These are phyloP conservation scores for Drosophila santomea DNA, from an alignment of 1,140 invertebrate genomes.

Conservation along the genomic window DNA sequence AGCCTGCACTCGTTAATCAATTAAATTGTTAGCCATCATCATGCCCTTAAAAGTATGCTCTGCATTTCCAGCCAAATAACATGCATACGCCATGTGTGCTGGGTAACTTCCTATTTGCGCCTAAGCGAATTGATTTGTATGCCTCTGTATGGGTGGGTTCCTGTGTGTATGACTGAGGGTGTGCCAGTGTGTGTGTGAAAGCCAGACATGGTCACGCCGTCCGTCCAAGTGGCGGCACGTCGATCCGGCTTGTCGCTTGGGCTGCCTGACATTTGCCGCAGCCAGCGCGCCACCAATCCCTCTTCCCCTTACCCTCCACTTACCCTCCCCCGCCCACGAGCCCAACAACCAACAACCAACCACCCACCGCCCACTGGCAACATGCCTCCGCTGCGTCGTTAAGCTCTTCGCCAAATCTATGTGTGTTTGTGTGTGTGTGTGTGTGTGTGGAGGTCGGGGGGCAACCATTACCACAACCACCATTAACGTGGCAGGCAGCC, in stretches of 20 bases:
- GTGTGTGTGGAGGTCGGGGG: conserved; percentile 55
- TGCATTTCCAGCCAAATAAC: background rate
- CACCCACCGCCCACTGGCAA: conserved; percentile 59
- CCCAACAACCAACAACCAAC: conserved; percentile 6
- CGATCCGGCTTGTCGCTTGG: conserved; percentile 61
- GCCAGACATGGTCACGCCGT: conserved; percentile 82
- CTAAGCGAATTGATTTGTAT: conserved; percentile 82
- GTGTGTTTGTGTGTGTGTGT: conserved; percentile 14
- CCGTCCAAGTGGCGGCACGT: conserved; percentile 72
- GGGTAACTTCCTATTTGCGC: conserved; percentile 71
- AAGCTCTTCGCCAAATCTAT: conserved; percentile 44
- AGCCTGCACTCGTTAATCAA: too few relatives aligned
- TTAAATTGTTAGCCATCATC: too few relatives aligned
- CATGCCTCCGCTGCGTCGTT: conserved; percentile 45
- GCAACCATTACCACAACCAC: conserved; percentile 82
- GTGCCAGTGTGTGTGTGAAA: conserved; percentile 68
- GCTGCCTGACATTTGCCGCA: conserved; percentile 81
- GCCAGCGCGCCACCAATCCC: conserved; percentile 73
- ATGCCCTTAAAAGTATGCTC: conserved; percentile 14
- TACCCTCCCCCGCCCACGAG: conserved; percentile 19
- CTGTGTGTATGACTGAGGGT: conserved; percentile 45
- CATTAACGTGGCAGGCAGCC: conserved; percentile 80
- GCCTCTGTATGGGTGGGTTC: conserved; percentile 58
- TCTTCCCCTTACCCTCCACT: background rate
- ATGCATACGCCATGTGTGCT: conserved; percentile 51